Base-by-base conservation (phyloP, 2,888 invertebrate species). In the Lasioglossum malachurum region DNA sequence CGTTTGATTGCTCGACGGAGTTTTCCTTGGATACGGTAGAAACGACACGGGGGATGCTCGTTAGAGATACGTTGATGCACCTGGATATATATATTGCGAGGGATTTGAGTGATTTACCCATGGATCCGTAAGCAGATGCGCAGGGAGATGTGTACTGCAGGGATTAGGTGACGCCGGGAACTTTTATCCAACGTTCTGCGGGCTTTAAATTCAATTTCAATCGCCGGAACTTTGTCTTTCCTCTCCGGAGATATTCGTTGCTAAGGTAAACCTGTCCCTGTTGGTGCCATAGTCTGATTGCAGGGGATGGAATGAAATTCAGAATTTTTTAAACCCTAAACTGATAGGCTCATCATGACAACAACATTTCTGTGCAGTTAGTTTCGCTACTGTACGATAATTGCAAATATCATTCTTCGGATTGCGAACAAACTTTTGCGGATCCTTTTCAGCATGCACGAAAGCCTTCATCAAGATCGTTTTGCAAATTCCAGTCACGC, bases 1-100 rank as follows among this genome's bases (percentile, higher is more conserved):
- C 84, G 87, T 88, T 91, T 87, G 87, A 89, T 89, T 90, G 87
- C 88, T 87, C 74, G 85, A 89, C 89, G 90, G 75, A 79, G 79
- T 74, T 80, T 77, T 74, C 41, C 31, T 78, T 49, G 71, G 79
- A 60, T 4, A 31, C 64, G 31, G 31, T 3, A 19, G 16, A 72
- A 71, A 81, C 87, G 76, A 83, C 78, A 64, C 53, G 64, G 83
- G 83, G 84, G 83, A 83, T 88, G 88, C 86, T 88, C 89, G 90
- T 90, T 90, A 90, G 88, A 90, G 88, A 86, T 80, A 89, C 77
- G 60, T 46, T 57, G 87, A 83, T 78, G 85, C 60, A 75, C 69
- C 35, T 19, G 80, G 76, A 87, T 78, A 80, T 86, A 80, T 86
- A 86, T 86, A 86, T 81, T 73, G 78, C 69, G 8, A 69, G 12